These are phyloP conservation scores for Drosophila aldrichi DNA, from an alignment of 2,888 invertebrate species.

Conservation along the genomic window DNA sequence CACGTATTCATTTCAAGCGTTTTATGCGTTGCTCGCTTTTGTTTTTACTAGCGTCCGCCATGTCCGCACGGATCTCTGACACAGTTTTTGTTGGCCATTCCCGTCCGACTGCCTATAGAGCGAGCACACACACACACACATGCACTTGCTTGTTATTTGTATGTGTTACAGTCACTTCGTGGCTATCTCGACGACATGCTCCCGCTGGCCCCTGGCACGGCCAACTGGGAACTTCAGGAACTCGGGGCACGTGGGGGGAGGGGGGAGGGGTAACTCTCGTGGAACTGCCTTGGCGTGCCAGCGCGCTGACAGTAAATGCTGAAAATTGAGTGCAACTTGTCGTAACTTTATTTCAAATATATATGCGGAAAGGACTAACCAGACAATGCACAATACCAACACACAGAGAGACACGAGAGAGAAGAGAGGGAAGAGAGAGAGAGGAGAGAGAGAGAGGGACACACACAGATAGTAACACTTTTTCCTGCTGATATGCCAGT, in stretches of 20 bases:
- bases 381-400: slow-evolving; percentile 68
- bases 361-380: slow-evolving; percentile 78
- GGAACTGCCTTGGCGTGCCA: slow-evolving; percentile 57
- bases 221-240: slow-evolving; percentile 6
- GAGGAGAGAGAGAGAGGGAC: too few relatives aligned
- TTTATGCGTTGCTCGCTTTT: slow-evolving; percentile 72
- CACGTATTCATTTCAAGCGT: slow-evolving; percentile 77
- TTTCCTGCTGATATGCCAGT: slow-evolving; percentile 25
- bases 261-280: background rate
- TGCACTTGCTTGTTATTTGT: background rate
- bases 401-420: slow-evolving; percentile 13
- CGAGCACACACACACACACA: background rate
- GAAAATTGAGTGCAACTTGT: slow-evolving; percentile 82
- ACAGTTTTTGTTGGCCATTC: slow-evolving; percentile 61
- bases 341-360: slow-evolving; percentile 80
- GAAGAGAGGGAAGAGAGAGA: too few relatives aligned
- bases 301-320: slow-evolving; percentile 78
- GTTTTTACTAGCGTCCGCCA: slow-evolving; percentile 44
- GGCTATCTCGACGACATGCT: slow-evolving; percentile 17
- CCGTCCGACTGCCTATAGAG: slow-evolving; percentile 10
- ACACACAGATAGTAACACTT: slow-evolving; percentile 26
- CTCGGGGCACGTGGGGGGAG: background rate
- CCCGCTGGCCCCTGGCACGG: slow-evolving; percentile 9
- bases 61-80: slow-evolving; percentile 57
- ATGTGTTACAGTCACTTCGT: slow-evolving; percentile 11